phyloP scores from a whole-genome alignment of 2,113 vertebrate genomes.

The Hyla sarda region DNA sequence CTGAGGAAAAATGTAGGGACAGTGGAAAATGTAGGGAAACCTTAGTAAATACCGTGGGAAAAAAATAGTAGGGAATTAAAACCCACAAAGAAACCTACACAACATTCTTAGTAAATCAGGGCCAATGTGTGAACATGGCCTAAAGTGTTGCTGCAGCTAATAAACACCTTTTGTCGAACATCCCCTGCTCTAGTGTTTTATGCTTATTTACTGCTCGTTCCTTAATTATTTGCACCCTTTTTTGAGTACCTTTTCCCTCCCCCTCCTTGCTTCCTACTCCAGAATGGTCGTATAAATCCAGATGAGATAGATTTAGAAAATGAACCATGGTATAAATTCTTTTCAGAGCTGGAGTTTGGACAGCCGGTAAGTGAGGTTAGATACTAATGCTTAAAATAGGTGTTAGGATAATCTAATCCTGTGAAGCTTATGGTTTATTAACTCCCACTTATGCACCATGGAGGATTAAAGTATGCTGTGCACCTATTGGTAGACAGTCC shows the following conservation, averaged over 20 bases:
- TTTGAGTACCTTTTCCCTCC: conserved; percentile 79
- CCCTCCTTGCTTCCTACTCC: conserved; percentile 81
- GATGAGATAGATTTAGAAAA: conserved; percentile 99
- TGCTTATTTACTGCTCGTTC: conserved; percentile 61
- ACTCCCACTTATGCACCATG: conserved; percentile 53
- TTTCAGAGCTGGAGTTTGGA: conserved; percentile 99
- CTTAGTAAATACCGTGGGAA: no score
- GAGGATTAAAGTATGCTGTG: conserved; percentile 12
- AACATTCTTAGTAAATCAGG: no score
- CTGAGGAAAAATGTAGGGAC: no score
- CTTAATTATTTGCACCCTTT: conserved; percentile 66
- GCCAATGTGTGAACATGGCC: no score
- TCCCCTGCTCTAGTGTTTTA: conserved; percentile 10
- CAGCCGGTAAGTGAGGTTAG: conserved; percentile 95
- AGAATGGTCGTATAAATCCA: conserved; percentile 88
- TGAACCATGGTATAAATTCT: conserved; percentile 99
- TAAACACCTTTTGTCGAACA: neutral
- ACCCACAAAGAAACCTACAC: no score
- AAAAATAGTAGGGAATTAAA: no score
- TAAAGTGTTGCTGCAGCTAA: neutral
- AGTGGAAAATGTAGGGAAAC: no score
- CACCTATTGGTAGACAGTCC: neutral
- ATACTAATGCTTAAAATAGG: conserved; percentile 65
- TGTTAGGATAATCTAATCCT: conserved; percentile 65
- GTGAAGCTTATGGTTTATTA: conserved; percentile 53